phyloP scores from a whole-genome alignment of 2,888 invertebrate genomes.

The Hydroisotoma schaefferi region DNA sequence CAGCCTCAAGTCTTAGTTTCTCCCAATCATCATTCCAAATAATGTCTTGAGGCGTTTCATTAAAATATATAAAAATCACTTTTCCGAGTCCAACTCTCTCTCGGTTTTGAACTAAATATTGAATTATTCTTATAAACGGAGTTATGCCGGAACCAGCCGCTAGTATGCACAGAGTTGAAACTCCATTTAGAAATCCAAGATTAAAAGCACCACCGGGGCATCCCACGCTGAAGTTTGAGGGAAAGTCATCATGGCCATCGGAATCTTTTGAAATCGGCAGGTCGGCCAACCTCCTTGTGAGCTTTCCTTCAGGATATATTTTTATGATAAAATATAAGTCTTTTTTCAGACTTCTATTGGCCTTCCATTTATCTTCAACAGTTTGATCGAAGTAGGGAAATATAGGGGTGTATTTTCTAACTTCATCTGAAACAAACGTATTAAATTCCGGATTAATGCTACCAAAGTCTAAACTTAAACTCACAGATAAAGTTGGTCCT shows the following conservation, averaged over 20 bases:
- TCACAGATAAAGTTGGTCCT: neutral
- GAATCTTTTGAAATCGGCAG: too few species aligned
- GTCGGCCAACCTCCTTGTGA: constrained; percentile 19
- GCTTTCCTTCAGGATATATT: constrained; percentile 36
- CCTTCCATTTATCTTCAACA: neutral
- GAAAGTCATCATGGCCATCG: neutral
- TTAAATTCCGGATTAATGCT: neutral
- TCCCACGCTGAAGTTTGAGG: constrained; percentile 15
- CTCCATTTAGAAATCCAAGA: constrained; percentile 12
- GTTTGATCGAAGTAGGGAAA: neutral
- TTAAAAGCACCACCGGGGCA: constrained; percentile 22
- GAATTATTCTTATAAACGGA: constrained; percentile 32
- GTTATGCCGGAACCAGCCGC: constrained; percentile 43
- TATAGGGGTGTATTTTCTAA: constrained; percentile 34
- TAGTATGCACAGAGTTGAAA: constrained; percentile 15
- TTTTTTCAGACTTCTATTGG: neutral
- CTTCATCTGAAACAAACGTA: neutral
- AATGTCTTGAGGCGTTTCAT: constrained; percentile 30
- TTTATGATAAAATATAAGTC: constrained; percentile 39
- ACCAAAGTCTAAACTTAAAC: neutral
- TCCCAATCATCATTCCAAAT: constrained; percentile 35
- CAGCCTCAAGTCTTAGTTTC: neutral
- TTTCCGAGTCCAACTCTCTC: constrained; percentile 18
- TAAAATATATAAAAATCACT: constrained; percentile 35
- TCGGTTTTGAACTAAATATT: constrained; percentile 29